Evolutionary conservation across 2,797 vertebrate genomes (phyloP), one percentile per base, ranked within the genome.

Genomic region (Cuculus canorus): DNA sequence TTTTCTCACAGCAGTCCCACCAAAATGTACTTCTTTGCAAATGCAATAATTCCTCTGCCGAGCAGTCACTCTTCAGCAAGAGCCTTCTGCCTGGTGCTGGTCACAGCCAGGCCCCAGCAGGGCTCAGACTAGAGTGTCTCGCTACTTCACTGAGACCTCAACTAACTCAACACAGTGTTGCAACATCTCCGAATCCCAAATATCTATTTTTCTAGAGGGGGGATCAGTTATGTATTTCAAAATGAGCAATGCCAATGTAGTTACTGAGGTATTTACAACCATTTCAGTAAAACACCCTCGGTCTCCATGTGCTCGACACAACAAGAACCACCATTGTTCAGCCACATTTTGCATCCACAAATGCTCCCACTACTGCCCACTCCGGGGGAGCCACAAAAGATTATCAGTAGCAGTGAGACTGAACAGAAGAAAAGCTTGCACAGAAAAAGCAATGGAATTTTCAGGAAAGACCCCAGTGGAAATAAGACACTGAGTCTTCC

Each of bases 291-390:
- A 79, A 41, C 3, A 61, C 17, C 17, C 35, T 86, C 54, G 13
- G 43, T 25, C 47, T 23, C 1, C 0, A 3, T 37, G 30, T 9
- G 21, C 35, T 59, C 4, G 0, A 37, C 37, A 33, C 1, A 27
- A 33, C 1, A 27, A n/a, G 18, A 75, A 60, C 22, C 13, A 39
- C 4, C n/a, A 10, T 3, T 2, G 19, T 32, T 35, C 25, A 9
- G 33, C 24, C 27, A 11, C 5, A 28, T 18, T 22, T 52, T 6
- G 7, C 19, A 30, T 24, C 24, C 39, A 9, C 17, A 15, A 7
- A 17, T 2, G 25, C 13, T 80, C 45, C 33, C 71, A 53, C 39
- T 59, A 18, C 25, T 2, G 1, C 50, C 63, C 47, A 13, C 10
- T 11, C 23, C 3, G 4, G 14, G 45, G 25, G n/a, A 82, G 9